Conservation (phyloP, 2,888 invertebrate genomes). For the Chydorus sphaericus region DNA sequence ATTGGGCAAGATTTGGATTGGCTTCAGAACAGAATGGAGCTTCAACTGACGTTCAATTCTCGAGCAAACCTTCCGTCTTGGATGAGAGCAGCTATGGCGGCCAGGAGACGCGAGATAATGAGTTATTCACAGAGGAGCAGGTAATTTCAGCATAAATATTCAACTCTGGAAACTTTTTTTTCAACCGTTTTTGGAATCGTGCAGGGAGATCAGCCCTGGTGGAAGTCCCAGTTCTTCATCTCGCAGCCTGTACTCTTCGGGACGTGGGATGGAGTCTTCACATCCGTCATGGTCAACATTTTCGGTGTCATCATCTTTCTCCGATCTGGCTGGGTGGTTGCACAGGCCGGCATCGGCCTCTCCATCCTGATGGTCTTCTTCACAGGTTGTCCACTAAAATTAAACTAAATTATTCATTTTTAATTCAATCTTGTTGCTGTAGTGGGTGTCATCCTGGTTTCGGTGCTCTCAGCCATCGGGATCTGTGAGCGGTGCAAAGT, state of each 20-base stretch:
- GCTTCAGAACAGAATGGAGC: slow-evolving; percentile 23
- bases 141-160: slow-evolving; percentile 33
- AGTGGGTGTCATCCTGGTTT: slow-evolving; percentile 77
- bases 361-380: slow-evolving; percentile 65
- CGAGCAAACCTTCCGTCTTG: slow-evolving; percentile 8
- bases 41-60: slow-evolving; percentile 40
- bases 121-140: slow-evolving; percentile 81
- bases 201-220: slow-evolving; percentile 75
- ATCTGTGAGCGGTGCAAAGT: slow-evolving; percentile 89
- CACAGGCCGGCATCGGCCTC: slow-evolving; percentile 68
- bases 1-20: slow-evolving; percentile 41
- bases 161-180: not conserved
- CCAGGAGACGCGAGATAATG: slow-evolving; percentile 73
- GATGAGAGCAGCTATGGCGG: slow-evolving; percentile 43
- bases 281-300: slow-evolving; percentile 91
- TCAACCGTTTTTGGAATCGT: slow-evolving; percentile 18
- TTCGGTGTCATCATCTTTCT: slow-evolving; percentile 96
- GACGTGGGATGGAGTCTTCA: slow-evolving; percentile 96
- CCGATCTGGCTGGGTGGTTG: slow-evolving; percentile 94
- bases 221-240: slow-evolving; percentile 92
- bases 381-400: slow-evolving; percentile 41
- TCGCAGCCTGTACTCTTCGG: slow-evolving; percentile 91
- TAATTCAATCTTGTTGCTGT: slow-evolving; percentile 28
- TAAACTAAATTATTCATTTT: not conserved
- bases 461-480: slow-evolving; percentile 87